Evolutionary conservation across 1,140 invertebrate genomes (phyloP), one percentile per base, ranked within the genome.

Genomic region (Formica selysi): DNA sequence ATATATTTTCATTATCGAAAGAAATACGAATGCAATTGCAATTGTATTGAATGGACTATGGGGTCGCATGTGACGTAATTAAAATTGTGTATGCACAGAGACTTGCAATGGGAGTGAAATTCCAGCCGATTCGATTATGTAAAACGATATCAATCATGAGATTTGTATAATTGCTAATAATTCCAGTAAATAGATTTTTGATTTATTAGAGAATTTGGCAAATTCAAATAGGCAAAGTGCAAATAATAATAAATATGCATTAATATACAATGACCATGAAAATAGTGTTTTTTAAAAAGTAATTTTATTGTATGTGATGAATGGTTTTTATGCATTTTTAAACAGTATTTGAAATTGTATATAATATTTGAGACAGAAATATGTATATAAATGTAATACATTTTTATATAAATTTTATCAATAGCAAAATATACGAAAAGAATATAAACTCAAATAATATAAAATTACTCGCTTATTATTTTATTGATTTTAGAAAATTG

Each of bases 61-160:
- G 78, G 71, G 51, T 19, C 48, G 57, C 83, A 64, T 70, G 62
- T 81, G 79, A 86, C 68, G 68, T 80, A 88, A 89, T 88, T 89
- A 80, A 88, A 85, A 85, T 88, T 65, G 62, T 64, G 83, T 84
- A 80, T 76, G 61, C 68, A 71, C 73, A 74, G 59, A 86, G 76
- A 57, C 36, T 59, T 51, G 57, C 61, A 67, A 36, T 64, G 26
- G 41, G 48, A 26, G 29, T 71, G 61, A 86, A 86, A 89, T 86
- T 74, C 44, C 44, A 89, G 38, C 65, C 74, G 51, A 59, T 70
- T 48, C 19, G 51, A 16, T 3, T 29, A 26, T 73, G 38, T 48
- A 41, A 62, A 85, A 73, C 38, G 61, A 16, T 67, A 26, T 74
- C 36, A 71, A 32, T 59, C 51, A 59, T 78, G 10, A 26, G 13